Conservation (phyloP, 2,797 vertebrate species). For the Takifugu ocellatus region DNA sequence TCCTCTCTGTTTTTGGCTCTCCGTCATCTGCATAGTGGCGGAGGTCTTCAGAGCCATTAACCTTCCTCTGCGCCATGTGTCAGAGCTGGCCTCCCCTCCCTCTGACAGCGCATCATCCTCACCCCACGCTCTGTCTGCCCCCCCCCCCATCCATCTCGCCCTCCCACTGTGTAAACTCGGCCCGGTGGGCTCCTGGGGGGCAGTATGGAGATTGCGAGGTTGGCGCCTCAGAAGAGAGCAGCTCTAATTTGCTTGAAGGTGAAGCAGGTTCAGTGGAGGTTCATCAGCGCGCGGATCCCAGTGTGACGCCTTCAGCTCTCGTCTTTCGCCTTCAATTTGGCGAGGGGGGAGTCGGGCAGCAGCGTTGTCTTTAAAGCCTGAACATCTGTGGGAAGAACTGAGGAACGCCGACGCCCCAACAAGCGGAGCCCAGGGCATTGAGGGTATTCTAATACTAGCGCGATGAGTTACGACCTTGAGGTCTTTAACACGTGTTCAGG, state of each 20-base stretch:
- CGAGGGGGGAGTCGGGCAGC: constrained; percentile 30
- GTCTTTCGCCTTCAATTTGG: constrained; percentile 8
- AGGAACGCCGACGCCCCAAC: constrained; percentile 38
- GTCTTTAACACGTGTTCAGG: constrained; percentile 38
- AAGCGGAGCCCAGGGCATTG: constrained; percentile 9
- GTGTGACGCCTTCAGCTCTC: constrained; percentile 28
- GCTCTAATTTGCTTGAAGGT: constrained; percentile 70
- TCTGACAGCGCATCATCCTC: constrained; percentile 42
- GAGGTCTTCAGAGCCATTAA: constrained; percentile 56
- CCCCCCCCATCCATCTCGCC: constrained; percentile 27
- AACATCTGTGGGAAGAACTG: constrained; percentile 60
- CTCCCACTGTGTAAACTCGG: constrained; percentile 54
- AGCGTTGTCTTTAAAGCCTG: constrained; percentile 52
- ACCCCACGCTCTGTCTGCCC: constrained; percentile 39
- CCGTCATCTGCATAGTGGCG: constrained; percentile 41
- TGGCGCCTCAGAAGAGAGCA: constrained; percentile 35
- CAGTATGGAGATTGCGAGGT: constrained; percentile 43
- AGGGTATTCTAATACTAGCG: constrained; percentile 21
- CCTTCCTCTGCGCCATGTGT: constrained; percentile 58
- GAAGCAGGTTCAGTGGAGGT: constrained; percentile 53
- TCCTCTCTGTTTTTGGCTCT: constrained; percentile 15
- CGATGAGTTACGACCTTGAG: constrained; percentile 30
- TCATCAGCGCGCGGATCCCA: constrained; percentile 32
- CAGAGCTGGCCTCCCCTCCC: constrained; percentile 40
- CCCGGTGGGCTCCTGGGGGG: constrained; percentile 59